These are phyloP conservation scores for Macrotus californicus DNA, from an alignment of 2,113 vertebrate species.

Conservation along the genomic window DNA sequence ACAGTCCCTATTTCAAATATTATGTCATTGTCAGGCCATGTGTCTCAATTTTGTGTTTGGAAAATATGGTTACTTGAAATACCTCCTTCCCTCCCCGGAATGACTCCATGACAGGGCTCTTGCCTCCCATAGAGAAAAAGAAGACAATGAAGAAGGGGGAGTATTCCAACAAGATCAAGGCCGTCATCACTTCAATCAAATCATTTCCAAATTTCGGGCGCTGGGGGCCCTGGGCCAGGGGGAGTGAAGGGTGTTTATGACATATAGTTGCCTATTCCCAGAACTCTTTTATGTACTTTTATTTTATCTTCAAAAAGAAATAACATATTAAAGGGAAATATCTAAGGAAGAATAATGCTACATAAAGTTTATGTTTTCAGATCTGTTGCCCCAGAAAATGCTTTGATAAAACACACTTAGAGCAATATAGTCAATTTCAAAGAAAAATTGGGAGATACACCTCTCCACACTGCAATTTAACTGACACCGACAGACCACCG, in stretches of 20 bases:
- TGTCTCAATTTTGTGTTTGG: constrained; percentile 67
- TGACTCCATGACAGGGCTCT: constrained; percentile 3
- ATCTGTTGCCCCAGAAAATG: constrained; percentile 64
- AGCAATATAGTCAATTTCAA: constrained; percentile 60
- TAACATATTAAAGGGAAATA: constrained; percentile 62
- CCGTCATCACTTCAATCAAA: constrained; percentile 58
- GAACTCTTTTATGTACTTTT: constrained; percentile 69
- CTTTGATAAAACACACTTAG: constrained; percentile 68
- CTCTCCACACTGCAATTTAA: background rate
- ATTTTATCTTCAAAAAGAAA: constrained; percentile 72
- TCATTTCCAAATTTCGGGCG: constrained; percentile 58
- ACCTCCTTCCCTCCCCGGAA: constrained; percentile 41
- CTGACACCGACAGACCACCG: background rate
- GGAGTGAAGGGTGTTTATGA: constrained; percentile 58
- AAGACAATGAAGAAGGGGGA: constrained; percentile 48
- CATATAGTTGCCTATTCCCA: constrained; percentile 56
- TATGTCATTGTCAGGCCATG: constrained; percentile 66
- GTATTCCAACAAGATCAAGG: constrained; percentile 59
- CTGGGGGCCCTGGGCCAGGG: background rate
- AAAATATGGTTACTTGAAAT: constrained; percentile 66
- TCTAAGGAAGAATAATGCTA: constrained; percentile 60
- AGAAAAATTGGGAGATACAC: constrained; percentile 34
- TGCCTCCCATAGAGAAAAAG: constrained; percentile 35
- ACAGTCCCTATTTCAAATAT: constrained; percentile 63
- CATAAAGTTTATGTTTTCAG: constrained; percentile 72